Evolutionary conservation across 1,140 invertebrate species (phyloP), one percentile per base, ranked within the genome.

Genomic region (Macrobrachium rosenbergii): DNA sequence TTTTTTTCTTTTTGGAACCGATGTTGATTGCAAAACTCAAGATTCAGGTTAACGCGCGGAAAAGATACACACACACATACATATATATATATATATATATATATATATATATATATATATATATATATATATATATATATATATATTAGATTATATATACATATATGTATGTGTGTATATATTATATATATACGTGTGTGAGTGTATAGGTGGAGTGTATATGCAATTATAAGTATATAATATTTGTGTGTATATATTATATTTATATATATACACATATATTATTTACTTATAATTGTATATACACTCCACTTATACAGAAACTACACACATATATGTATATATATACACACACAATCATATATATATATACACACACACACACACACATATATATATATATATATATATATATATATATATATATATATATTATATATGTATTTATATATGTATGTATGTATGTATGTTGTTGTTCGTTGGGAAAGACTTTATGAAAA

Each of bases 151-250:
- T 77, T 5, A 62, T 77, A 62, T 77, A n/a, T n/a, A n/a, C n/a
- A 62, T 77, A 52, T 77, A 77, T 77, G 16, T 77, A 11, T 78
- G 16, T 37, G 21, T n/a, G n/a, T 77, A 77, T 58, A 62, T 77
- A 19, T 77, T 5, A 62, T 77, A 62, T 77, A 62, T 77, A 52
- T 77, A 77, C 10, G 16, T 77, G 16, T 78, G 16, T 37, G 21
- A 2, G 28, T 37, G 28, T 37, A 3, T 37, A 3, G 1, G 28
- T 37, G 28, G n/a, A n/a, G n/a, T 37, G 28, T 37, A 3, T 37
- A 3, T 37, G 28, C 3, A n/a, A n/a, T n/a, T n/a, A n/a, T n/a
- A n/a, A n/a, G 28, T 37, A 3, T 37, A 3, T 37, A 3, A 3
- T 37, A 3, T 37, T 1, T 37, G 3, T 37, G 28, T 37, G 3